Base-by-base conservation (phyloP, 2,888 invertebrate species). In the Acanthosoma haemorrhoidale region DNA sequence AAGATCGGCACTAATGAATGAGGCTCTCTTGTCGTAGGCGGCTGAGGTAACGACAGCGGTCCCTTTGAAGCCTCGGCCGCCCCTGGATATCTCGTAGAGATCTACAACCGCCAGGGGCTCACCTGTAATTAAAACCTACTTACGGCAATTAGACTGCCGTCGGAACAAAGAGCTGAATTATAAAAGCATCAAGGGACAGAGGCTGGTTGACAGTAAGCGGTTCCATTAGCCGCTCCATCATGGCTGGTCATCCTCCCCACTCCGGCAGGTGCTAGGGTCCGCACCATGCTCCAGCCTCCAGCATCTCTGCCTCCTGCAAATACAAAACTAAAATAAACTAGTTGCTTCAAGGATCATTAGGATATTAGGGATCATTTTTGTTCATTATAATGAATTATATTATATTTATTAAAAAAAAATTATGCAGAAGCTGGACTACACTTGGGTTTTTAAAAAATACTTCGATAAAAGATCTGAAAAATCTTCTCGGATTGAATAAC, bases 81-180 rank as follows among this genome's bases (percentile, higher is more conserved):
- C 25, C 1, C 51, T 6, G 6, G 51, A 6, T 13, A 51, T 51
- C 25, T n/a, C 1, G 25, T 6, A 4, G 51, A 6, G 25, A 51
- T 51, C 25, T n/a, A n/a, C n/a, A 21, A 16, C 21, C 43, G 51
- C 13, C 25, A n/a, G n/a, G n/a, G n/a, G n/a, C n/a, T 13, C 25
- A 5, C 4, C 25, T n/a, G 51, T 51, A 51, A 51, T 51, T 51
- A 51, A 51, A 51, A 51, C 51, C 6, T 51, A 51, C 51, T 51
- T 51, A 51, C 4, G 51, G 25, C 51, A 25, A 51, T 51, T 51
- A 51, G 51, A 5, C 4, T 51, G 25, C 6, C 51, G 51, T 51
- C 25, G 51, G 51, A 51, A 51, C 51, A 51, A 51, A 51, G 29
- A 51, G 51, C 25, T 51, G 25, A 51, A 51, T 51, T 51, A 51